phyloP scores from a whole-genome alignment of 53 echinoderm and acorn worm species.

The Holothuria scabra region DNA sequence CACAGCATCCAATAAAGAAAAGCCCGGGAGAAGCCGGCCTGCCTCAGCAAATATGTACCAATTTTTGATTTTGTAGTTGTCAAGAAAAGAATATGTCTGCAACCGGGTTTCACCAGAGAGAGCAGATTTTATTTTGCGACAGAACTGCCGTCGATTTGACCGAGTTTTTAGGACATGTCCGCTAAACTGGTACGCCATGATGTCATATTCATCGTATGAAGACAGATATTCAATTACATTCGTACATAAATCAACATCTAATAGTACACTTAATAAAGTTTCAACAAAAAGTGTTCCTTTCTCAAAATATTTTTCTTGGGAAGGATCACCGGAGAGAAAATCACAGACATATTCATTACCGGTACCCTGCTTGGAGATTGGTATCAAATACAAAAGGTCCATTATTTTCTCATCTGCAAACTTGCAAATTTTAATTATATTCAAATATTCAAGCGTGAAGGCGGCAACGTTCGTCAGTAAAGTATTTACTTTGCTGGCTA shows the following conservation, averaged over 20 bases:
- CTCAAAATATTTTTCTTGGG: no score
- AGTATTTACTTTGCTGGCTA: no score
- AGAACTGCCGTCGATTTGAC: background rate
- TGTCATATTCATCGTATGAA: background rate
- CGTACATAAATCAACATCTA: background rate
- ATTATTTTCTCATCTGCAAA: no score
- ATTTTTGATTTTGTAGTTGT: background rate
- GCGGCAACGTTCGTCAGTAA: no score
- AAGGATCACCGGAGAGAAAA: no score
- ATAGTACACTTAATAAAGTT: no score
- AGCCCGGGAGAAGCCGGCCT: background rate
- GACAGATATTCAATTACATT: background rate
- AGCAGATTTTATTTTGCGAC: background rate
- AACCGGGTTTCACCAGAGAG: background rate
- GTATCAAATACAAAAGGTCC: no score
- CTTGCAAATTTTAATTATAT: no score
- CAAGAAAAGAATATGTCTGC: background rate
- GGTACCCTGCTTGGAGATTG: no score
- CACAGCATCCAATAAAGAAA: background rate
- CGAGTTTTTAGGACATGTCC: background rate
- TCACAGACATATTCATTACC: no score
- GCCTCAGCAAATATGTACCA: background rate
- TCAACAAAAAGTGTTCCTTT: no score
- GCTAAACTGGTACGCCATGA: background rate
- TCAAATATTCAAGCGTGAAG: no score